These are phyloP conservation scores for Drosophila phalerata DNA, from an alignment of 2,888 invertebrate species.

Conservation along the genomic window DNA sequence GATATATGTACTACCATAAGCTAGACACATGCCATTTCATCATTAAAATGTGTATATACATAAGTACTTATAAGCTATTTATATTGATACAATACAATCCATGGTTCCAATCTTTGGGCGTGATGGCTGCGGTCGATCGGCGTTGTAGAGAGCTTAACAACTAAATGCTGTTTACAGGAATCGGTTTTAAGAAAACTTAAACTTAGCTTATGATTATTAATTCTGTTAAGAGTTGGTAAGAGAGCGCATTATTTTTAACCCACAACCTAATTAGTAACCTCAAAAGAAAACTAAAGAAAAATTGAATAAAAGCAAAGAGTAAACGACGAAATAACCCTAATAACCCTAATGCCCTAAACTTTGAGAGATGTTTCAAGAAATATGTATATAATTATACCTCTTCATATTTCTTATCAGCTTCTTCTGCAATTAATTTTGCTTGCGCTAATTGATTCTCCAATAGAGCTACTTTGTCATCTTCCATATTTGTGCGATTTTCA, in stretches of 20 bases:
- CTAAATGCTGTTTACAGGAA: constrained; percentile 67
- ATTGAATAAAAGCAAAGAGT: constrained; percentile 21
- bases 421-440: constrained; percentile 99
- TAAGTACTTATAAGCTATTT: constrained; percentile 41
- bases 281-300: constrained; percentile 28
- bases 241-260: constrained; percentile 76
- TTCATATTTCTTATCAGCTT: constrained; percentile 99
- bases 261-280: constrained; percentile 77
- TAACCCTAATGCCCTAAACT: constrained; percentile 82
- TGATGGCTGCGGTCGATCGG: constrained; percentile 74
- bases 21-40: constrained; percentile 51
- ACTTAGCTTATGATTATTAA: constrained; percentile 40
- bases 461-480: constrained; percentile 99
- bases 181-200: constrained; percentile 43
- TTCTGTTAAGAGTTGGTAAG: constrained; percentile 46
- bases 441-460: constrained; percentile 99
- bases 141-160: constrained; percentile 45
- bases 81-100: constrained; percentile 39
- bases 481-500: constrained; percentile 99
- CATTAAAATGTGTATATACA: constrained; percentile 40
- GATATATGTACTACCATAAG: constrained; percentile 64
- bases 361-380: constrained; percentile 27
- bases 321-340: constrained; percentile 65
- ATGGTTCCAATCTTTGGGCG: constrained; percentile 13
- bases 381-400: constrained; percentile 90